phyloP scores from a whole-genome alignment of 2,113 vertebrate species.

The Clarias magur region DNA sequence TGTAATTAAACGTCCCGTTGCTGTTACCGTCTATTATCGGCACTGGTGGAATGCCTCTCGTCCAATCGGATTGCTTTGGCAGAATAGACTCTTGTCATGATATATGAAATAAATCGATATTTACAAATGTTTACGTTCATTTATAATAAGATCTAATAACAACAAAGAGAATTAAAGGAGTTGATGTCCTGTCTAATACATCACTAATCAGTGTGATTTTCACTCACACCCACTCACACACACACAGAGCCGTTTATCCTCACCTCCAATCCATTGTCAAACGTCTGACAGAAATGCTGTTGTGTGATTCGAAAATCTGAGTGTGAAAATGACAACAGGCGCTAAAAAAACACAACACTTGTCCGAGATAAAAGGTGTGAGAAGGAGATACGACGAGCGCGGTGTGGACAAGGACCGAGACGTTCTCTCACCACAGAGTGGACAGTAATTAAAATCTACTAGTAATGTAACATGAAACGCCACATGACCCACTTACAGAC shows the following conservation, averaged over 20 bases:
- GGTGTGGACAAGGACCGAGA: not conserved
- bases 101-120: not conserved
- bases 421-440: not conserved
- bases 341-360: not conserved
- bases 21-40: no score
- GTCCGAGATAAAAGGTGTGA: not conserved
- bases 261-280: not conserved
- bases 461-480: not conserved
- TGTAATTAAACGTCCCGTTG: no score
- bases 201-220: not conserved
- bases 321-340: slow-evolving; percentile 13
- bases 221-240: not conserved
- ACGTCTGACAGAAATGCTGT: slow-evolving; percentile 5
- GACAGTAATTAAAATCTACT: not conserved
- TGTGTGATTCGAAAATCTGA: not conserved
- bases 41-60: no score
- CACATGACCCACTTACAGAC: not conserved
- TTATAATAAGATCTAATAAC: not conserved
- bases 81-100: not conserved
- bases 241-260: not conserved
- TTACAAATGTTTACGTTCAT: not conserved
- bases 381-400: not conserved
- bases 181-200: not conserved
- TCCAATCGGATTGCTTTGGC: no score
- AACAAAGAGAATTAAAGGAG: not conserved